A percentile compares a stretch with the other conserved stretches of the same genome.
Conservation (phyloP, 1,140 invertebrate genomes). For the Leptonema lineaticorne region DNA sequence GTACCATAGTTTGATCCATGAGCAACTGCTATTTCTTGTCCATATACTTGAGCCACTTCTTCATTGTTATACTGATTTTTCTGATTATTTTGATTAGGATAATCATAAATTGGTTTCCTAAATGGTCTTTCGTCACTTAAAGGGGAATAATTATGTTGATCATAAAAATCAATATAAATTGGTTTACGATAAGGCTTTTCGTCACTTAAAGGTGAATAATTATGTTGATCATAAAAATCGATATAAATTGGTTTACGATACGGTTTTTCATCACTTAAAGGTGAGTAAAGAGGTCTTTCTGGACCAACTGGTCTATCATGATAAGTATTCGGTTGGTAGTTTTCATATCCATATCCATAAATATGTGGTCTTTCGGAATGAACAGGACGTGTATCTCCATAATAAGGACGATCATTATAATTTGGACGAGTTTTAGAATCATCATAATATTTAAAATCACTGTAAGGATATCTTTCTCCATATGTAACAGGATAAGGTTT, state of each 20-base stretch:
- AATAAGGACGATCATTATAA: conserved; percentile 12
- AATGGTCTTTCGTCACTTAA: conserved; percentile 22
- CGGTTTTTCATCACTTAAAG: conserved; percentile 18
- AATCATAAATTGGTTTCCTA: neutral
- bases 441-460: conserved; percentile 5
- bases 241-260: neutral
- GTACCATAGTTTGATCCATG: conserved; percentile 15
- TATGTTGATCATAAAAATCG: neutral
- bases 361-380: conserved; percentile 4
- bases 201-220: conserved; percentile 1
- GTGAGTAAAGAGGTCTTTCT: conserved; percentile 21
- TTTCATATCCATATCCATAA: conserved; percentile 31
- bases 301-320: conserved; percentile 31
- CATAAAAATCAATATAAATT: neutral
- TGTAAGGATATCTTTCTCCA: conserved; percentile 36
- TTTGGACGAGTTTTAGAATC: neutral
- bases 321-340: conserved; percentile 32
- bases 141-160: neutral
- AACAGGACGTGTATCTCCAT: conserved; percentile 21
- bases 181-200: conserved; percentile 24
- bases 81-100: neutral
- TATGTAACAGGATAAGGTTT: conserved; percentile 27
- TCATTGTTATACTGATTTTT: neutral
- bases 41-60: conserved; percentile 33
- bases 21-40: conserved; percentile 34